Evolutionary conservation across 2,888 invertebrate genomes (phyloP).

Genomic region (Lysandra coridon): DNA sequence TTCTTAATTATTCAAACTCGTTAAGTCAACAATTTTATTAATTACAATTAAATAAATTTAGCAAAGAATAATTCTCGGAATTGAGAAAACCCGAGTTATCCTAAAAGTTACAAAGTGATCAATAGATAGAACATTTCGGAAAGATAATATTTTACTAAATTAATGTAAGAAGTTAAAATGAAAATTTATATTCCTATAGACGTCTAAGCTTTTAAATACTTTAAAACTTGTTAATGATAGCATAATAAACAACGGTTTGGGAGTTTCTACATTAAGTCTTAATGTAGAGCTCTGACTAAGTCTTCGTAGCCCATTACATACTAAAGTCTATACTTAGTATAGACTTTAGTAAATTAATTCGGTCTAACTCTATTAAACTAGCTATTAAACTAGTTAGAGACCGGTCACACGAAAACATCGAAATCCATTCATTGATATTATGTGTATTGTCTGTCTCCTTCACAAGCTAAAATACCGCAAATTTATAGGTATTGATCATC

Average conservation of each 20-base stretch:
- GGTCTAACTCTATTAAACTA: too few relatives aligned
- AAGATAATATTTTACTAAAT: not conserved
- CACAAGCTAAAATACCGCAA: too few relatives aligned
- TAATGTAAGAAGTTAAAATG: not conserved
- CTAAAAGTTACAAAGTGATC: not conserved
- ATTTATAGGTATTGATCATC: too few relatives aligned
- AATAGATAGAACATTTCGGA: not conserved
- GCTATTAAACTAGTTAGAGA: too few relatives aligned
- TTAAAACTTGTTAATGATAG: not conserved
- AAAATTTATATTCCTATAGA: not conserved
- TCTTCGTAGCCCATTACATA: too few relatives aligned
- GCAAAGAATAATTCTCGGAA: not conserved
- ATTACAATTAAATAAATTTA: not conserved
- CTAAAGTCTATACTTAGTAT: too few relatives aligned
- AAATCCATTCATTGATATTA: too few relatives aligned
- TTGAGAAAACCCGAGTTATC: not conserved
- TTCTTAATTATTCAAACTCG: slow-evolving; percentile 3
- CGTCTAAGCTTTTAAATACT: not conserved
- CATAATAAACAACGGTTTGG: not conserved
- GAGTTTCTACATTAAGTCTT: not conserved
- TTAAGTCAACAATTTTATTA: not conserved
- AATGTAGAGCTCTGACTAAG: too few relatives aligned
- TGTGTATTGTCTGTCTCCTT: too few relatives aligned
- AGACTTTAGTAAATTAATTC: too few relatives aligned
- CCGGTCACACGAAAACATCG: too few relatives aligned